Conservation (phyloP, 2,113 vertebrate genomes). For the Marmota flaviventris region DNA sequence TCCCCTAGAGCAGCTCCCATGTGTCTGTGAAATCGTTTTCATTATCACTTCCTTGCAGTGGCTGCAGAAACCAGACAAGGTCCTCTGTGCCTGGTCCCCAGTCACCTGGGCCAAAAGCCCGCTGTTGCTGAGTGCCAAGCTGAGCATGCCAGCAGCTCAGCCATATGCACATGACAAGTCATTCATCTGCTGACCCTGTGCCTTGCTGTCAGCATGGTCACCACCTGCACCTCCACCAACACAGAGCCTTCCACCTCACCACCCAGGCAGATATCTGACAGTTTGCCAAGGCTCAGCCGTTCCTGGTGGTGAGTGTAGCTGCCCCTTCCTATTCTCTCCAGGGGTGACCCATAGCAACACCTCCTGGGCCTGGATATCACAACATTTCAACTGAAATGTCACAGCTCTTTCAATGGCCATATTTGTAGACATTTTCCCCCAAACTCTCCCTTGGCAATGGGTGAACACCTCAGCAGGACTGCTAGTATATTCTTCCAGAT, state of each 20-base stretch:
- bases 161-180: not conserved
- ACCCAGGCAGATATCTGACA: not conserved
- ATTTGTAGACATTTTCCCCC: not conserved
- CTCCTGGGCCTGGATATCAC: not conserved
- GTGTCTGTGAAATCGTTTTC: not conserved
- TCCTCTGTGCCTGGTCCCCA: rapidly evolving
- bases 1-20: not conserved
- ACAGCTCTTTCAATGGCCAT: not conserved
- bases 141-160: not conserved
- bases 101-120: not conserved
- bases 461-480: not conserved
- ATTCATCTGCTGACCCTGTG: not conserved
- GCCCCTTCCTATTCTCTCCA: not conserved
- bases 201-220: not conserved
- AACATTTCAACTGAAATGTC: not conserved
- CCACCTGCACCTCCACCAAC: not conserved
- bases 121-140: not conserved
- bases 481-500: not conserved
- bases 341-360: not conserved
- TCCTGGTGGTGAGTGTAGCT: not conserved
- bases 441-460: not conserved
- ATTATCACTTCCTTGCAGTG: not conserved
- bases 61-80: not conserved
- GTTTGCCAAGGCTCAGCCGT: not conserved
- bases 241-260: not conserved